Base-by-base conservation (phyloP, 2,113 vertebrate species). In the Laticauda colubrina region DNA sequence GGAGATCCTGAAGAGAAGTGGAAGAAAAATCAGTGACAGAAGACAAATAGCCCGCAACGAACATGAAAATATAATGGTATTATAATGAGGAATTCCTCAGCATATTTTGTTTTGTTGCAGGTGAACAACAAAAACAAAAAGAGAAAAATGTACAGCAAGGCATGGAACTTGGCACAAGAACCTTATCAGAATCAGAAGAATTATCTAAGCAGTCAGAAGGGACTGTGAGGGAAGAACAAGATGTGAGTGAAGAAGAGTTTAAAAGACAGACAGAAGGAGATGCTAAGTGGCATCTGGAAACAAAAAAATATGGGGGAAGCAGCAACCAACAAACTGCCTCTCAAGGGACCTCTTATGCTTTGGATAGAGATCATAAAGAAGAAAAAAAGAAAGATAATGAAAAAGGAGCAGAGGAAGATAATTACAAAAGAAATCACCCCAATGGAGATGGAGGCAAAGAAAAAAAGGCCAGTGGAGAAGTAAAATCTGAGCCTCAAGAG, bases 51-150 rank as follows among this genome's bases (percentile, higher is more conserved):
- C 2, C 6, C 61, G 57, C 5, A 15, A 23, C 64, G 21, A 61
- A 57, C 3, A 56, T 61, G n/a, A 12, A 85, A 54, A 90, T 56
- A 61, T 3, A 56, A 39, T 64, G 7, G 14, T 34, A 54, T 34
- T 55, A 43, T 85, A 29, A 20, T 85, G 1, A 93, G 24, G 56
- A 90, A 89, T 56, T 51, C 23, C 23, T 14, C 29, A 90, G 26
- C 2, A 12, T 64, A 39, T 54, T 87, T 86, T 86, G 39, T 85
- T 91, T 96, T 94, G 89, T 93, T 26, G 23, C 29, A 99, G 99
- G 97, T 94, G 94, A 96, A 75, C 98, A 96, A 96, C 98, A 97
- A n/a, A 94, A 95, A 69, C 95, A 96, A 92, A 94, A 96, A 91
- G 97, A 98, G 94, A 98, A 97, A 88, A 97, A 69, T 89, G 95